Evolutionary conservation across 2,888 invertebrate genomes (phyloP), one percentile per base, ranked within the genome.

Genomic region (Orchestes rusci): DNA sequence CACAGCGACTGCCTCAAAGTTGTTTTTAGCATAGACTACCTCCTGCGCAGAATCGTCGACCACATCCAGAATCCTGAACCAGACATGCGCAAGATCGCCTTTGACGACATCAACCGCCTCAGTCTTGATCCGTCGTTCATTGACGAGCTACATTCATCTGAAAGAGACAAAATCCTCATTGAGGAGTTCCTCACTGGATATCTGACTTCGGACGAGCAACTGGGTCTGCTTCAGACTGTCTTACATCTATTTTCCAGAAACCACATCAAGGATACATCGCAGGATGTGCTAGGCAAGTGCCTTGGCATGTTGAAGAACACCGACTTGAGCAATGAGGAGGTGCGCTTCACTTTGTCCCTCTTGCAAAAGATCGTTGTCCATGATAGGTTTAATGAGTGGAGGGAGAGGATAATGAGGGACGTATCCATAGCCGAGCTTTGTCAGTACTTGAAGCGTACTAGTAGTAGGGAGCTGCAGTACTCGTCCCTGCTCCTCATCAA

Each of bases 1-100:
- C 60, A 66, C 49, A 65, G 60, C 15, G 59, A 61, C 46, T 61
- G 62, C 29, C 45, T 67, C 18, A 60, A 64, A 53, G 53, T 67
- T 4, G 64, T 59, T 3, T 61, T 60, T 51, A 64, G 65, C 0
- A 41, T 66, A 2, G 48, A 56, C 3, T 58, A 58, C 48, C 55
- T 64, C 12, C 54, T 59, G 3, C 51, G 57, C 16, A 55, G 57
- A 27, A 65, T 65, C 32, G 59, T 64, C 20, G 47, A 55, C 10
- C 52, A 59, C 37, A 50, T 60, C 4, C 40, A 43, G 16, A 51
- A 54, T 4, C 32, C 39, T 1, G 41, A 42, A 8, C 36, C 28
- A 10, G 43, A 39, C 4, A 4, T 50, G 46, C 45, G 52, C 29
- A 41, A 20, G 10, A 50, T 54, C 18, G 50, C 54, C 10, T 64